Percentiles rank a stretch among this genome's conserved stretches.
phyloP scores from a whole-genome alignment of 2,113 vertebrate species.

The Onychorhynchus coronatus region DNA sequence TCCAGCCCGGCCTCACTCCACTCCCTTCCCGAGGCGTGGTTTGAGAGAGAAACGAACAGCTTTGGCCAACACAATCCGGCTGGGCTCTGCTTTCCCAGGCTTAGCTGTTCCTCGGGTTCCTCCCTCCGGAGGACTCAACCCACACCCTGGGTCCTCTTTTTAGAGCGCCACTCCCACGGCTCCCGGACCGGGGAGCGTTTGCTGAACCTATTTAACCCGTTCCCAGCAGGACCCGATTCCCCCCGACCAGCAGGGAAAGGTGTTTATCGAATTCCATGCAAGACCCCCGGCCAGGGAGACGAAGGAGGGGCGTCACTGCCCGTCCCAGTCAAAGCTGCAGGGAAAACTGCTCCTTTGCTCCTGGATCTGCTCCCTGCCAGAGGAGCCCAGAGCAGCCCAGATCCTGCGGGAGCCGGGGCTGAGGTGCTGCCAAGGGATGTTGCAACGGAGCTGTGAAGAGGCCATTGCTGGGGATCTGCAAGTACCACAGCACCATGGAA shows the following conservation, averaged over 20 bases:
- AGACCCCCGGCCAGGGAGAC: neutral
- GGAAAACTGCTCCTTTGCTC: neutral
- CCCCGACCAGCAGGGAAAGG: neutral
- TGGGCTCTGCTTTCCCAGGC: slow-evolving; percentile 58
- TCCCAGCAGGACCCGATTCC: neutral
- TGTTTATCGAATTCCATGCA: rapidly evolving
- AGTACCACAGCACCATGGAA: neutral
- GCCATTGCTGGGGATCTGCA: neutral
- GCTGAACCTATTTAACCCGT: neutral
- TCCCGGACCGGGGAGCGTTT: neutral
- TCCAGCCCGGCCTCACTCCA: neutral
- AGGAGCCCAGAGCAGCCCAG: neutral
- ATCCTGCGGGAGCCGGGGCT: neutral
- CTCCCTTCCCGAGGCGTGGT: slow-evolving; percentile 30
- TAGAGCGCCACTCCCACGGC: slow-evolving; percentile 25
- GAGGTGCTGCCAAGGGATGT: slow-evolving; percentile 27
- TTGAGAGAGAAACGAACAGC: neutral
- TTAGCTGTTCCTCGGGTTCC: slow-evolving; percentile 58
- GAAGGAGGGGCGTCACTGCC: neutral
- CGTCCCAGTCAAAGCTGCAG: neutral
- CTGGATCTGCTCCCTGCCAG: neutral
- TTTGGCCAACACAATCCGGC: slow-evolving; percentile 8
- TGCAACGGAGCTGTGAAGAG: neutral
- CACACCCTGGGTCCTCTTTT: slow-evolving; percentile 42
- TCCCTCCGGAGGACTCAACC: slow-evolving; percentile 57